Conservation (phyloP, 2,888 invertebrate genomes). For the Tiphia femorata region DNA sequence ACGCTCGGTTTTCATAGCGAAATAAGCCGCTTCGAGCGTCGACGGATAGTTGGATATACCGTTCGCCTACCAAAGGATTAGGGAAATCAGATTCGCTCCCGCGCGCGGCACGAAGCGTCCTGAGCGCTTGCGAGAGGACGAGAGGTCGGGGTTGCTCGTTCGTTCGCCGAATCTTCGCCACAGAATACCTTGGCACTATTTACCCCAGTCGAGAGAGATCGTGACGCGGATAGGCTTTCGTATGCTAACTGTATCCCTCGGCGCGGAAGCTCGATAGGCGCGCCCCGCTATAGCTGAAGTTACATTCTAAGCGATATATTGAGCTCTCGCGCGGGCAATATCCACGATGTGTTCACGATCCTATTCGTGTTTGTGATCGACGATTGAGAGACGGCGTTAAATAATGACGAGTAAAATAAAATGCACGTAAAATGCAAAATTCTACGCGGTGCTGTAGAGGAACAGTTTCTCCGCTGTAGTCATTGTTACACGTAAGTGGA, state of each 20-base stretch:
- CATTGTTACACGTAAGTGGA: no score
- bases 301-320: no score
- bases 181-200: conserved; percentile 37
- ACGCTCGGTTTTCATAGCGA: conserved; percentile 38
- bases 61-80: conserved; percentile 41
- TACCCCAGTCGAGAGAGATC: conserved; percentile 30
- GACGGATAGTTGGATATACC: conserved; percentile 29
- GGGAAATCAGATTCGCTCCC: conserved; percentile 40
- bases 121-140: not conserved
- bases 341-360: no score
- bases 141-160: conserved; percentile 9
- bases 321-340: no score
- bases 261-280: not conserved
- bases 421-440: no score
- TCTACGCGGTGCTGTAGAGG: no score
- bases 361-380: no score
- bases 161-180: conserved; percentile 34
- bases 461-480: no score
- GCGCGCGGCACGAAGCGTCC: conserved; percentile 11
- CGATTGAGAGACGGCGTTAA: no score
- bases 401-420: no score
- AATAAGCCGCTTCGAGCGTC: conserved; percentile 36
- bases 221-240: conserved; percentile 39
- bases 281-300: no score
- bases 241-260: conserved; percentile 32